Conservation (phyloP, 2,888 invertebrate species). For the Graphium colonna region DNA sequence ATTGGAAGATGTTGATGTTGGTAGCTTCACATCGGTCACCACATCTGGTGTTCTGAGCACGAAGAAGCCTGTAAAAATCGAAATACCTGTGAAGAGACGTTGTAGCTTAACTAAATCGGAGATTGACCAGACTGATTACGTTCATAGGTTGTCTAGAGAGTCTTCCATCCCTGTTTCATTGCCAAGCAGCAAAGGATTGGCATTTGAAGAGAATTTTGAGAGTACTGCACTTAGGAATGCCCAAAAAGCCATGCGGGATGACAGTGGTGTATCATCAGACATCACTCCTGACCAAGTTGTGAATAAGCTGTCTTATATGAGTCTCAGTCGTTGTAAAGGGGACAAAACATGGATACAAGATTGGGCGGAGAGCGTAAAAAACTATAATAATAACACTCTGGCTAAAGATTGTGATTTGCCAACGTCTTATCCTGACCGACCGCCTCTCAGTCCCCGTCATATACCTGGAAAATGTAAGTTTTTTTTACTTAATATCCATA, state of each 20-base stretch:
- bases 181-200: constrained; percentile 49
- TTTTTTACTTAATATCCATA: too few relatives aligned
- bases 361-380: constrained; percentile 82
- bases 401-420: constrained; percentile 42
- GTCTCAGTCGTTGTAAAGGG: constrained; percentile 71
- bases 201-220: constrained; percentile 60
- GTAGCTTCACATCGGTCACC: constrained; percentile 86
- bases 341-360: constrained; percentile 82
- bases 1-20: constrained; percentile 71
- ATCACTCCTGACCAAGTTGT: constrained; percentile 60
- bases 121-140: constrained; percentile 82
- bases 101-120: constrained; percentile 85
- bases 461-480: constrained; percentile 60
- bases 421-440: constrained; percentile 47
- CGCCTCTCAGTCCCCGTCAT: constrained; percentile 66
- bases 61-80: constrained; percentile 56
- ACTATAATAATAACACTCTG: constrained; percentile 64
- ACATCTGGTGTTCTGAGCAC: constrained; percentile 85
- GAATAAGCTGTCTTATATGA: constrained; percentile 66
- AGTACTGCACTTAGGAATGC: constrained; percentile 64
- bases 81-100: constrained; percentile 56
- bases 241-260: constrained; percentile 57
- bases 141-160: constrained; percentile 67
- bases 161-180: constrained; percentile 68
- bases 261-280: constrained; percentile 45